Conservation (phyloP, 2,113 vertebrate species). For the Archocentrus centrarchus region DNA sequence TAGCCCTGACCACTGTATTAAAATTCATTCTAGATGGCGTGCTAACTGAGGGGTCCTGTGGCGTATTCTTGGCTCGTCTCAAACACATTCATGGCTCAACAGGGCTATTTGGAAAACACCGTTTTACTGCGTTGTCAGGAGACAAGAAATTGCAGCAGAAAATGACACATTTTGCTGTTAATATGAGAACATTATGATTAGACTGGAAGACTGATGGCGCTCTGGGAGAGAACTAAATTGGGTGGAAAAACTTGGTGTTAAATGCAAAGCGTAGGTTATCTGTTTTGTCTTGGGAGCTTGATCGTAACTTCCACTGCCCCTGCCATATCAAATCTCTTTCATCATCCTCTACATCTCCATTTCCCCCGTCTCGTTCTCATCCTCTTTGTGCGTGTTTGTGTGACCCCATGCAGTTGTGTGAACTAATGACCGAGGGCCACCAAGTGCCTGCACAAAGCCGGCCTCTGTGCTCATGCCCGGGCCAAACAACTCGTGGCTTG, state of each 20-base stretch:
- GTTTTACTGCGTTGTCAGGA: slow-evolving; percentile 9
- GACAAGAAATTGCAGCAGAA: slow-evolving; percentile 7
- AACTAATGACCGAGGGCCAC: slow-evolving; percentile 73
- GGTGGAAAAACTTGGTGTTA: slow-evolving; percentile 41
- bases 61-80: slow-evolving; percentile 29
- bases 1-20: neutral
- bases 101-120: slow-evolving; percentile 32
- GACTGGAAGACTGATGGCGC: slow-evolving; percentile 40
- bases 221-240: slow-evolving; percentile 46
- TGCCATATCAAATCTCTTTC: slow-evolving; percentile 40
- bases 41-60: slow-evolving; percentile 12
- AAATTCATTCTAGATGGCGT: slow-evolving; percentile 34
- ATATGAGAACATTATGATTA: slow-evolving; percentile 51
- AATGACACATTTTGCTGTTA: slow-evolving; percentile 47
- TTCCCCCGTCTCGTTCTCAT: slow-evolving; percentile 26
- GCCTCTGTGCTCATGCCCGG: slow-evolving; percentile 61
- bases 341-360: slow-evolving; percentile 30
- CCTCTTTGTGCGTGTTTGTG: slow-evolving; percentile 29
- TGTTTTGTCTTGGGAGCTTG: slow-evolving; percentile 30
- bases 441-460: slow-evolving; percentile 66
- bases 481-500: slow-evolving; percentile 69
- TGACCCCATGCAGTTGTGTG: slow-evolving; percentile 62
- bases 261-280: slow-evolving; percentile 51
- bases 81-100: slow-evolving; percentile 15
- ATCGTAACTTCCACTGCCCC: slow-evolving; percentile 24